phyloP scores from a whole-genome alignment of 2,888 invertebrate species.

The Hymenopus coronatus region DNA sequence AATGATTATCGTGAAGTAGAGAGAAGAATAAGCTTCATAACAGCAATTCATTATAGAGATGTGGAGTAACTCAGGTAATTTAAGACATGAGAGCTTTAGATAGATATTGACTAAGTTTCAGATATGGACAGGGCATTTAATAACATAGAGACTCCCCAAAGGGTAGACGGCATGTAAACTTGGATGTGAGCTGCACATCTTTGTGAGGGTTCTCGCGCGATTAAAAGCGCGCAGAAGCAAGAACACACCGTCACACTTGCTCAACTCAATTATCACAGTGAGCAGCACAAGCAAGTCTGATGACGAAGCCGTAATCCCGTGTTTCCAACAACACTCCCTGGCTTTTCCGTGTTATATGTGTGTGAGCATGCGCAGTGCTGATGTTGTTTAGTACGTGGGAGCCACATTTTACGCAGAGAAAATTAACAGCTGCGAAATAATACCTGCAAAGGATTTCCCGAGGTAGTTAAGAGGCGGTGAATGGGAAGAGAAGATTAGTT shows the following conservation, averaged over 20 bases:
- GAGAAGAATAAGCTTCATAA: too few species aligned
- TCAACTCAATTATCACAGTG: neutral
- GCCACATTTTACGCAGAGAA: neutral
- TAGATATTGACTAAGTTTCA: too few species aligned
- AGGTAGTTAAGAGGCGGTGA: neutral
- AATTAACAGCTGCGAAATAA: neutral
- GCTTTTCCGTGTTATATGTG: neutral
- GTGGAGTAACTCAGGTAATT: too few species aligned
- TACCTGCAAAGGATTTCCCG: neutral
- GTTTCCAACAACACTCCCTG: neutral
- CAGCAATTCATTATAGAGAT: too few species aligned
- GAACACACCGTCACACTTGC: neutral
- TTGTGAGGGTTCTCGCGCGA: too few species aligned
- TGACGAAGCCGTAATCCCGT: neutral
- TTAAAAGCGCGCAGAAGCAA: neutral
- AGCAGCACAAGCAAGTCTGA: neutral
- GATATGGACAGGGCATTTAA: too few species aligned
- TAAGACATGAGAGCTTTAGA: too few species aligned
- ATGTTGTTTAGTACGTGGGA: neutral
- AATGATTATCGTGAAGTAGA: too few species aligned
- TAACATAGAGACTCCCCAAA: too few species aligned
- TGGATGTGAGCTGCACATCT: neutral
- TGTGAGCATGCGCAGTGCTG: neutral
- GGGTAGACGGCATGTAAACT: too few species aligned
- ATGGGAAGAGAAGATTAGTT: neutral